phyloP scores from a whole-genome alignment of 2,888 invertebrate species.

The Dryobota labecula region DNA sequence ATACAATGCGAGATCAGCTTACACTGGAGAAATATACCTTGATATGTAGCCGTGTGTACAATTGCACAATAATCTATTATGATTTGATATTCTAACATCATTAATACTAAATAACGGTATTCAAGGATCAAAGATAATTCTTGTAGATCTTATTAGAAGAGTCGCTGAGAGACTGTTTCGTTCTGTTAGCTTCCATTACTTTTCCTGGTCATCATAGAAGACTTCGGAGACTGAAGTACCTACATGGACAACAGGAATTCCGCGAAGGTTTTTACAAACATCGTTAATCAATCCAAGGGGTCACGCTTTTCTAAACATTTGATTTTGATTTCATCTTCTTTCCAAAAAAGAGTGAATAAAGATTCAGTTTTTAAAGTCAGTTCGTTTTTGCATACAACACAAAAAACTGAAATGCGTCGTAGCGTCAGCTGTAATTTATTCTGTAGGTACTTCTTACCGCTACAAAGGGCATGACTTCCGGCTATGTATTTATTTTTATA shows the following conservation, averaged over 20 bases:
- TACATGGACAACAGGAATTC: background rate
- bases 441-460: conserved; percentile 4
- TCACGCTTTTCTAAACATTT: background rate
- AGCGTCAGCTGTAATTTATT: conserved; percentile 29
- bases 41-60: too few relatives aligned
- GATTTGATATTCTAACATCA: conserved; percentile 16
- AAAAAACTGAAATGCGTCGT: background rate
- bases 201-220: background rate
- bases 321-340: background rate
- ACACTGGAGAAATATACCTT: too few relatives aligned
- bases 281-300: background rate
- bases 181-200: background rate
- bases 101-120: background rate
- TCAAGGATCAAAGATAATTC: background rate
- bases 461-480: conserved; percentile 46
- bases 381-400: background rate
- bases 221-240: background rate
- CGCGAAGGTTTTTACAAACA: background rate
- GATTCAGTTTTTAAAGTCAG: background rate
- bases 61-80: background rate
- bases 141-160: background rate
- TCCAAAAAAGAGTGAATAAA: background rate
- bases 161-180: background rate
- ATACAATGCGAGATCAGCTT: too few relatives aligned
- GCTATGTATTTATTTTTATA: conserved; percentile 18